These are phyloP conservation scores for Eupleurogrammus muticus DNA, from an alignment of 2,797 vertebrate genomes.

Conservation along the genomic window DNA sequence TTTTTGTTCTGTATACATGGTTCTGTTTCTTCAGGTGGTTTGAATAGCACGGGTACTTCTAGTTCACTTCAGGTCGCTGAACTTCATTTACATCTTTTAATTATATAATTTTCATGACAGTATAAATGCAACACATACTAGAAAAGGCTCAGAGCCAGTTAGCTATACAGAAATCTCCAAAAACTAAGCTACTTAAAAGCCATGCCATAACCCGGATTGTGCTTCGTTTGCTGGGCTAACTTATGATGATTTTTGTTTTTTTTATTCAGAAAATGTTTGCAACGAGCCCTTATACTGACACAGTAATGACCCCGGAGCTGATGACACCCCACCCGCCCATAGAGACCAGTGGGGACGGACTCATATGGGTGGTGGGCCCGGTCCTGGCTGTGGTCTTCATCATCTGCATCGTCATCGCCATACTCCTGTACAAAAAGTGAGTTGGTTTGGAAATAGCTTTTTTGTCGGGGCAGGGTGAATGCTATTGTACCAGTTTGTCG, in stretches of 20 bases:
- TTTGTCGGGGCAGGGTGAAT: conserved; percentile 17
- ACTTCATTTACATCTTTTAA: not conserved
- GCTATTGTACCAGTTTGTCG: not conserved
- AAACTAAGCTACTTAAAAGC: not conserved
- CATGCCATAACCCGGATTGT: not conserved
- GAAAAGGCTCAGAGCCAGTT: not conserved
- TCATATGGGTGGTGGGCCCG: conserved; percentile 96
- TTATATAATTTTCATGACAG: no score
- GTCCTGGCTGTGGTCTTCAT: conserved; percentile 96
- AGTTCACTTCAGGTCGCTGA: not conserved
- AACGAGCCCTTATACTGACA: conserved; percentile 94
- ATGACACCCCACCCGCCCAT: conserved; percentile 87
- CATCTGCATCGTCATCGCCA: conserved; percentile 96
- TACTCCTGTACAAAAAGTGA: conserved; percentile 98
- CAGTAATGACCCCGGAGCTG: conserved; percentile 88
- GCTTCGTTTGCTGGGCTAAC: not conserved
- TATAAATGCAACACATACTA: no score
- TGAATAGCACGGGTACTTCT: not conserved
- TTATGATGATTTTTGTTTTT: not conserved
- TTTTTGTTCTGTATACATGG: not conserved
- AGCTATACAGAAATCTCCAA: not conserved
- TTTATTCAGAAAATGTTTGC: conserved; percentile 87
- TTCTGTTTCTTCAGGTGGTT: not conserved
- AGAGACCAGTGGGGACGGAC: conserved; percentile 91
- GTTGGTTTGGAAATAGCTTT: conserved; percentile 53